Percentiles rank a stretch among this genome's conserved stretches.
These are phyloP conservation scores for Odontamblyopus lacepedii DNA, from an alignment of 2,797 vertebrate species.

Conservation along the genomic window DNA sequence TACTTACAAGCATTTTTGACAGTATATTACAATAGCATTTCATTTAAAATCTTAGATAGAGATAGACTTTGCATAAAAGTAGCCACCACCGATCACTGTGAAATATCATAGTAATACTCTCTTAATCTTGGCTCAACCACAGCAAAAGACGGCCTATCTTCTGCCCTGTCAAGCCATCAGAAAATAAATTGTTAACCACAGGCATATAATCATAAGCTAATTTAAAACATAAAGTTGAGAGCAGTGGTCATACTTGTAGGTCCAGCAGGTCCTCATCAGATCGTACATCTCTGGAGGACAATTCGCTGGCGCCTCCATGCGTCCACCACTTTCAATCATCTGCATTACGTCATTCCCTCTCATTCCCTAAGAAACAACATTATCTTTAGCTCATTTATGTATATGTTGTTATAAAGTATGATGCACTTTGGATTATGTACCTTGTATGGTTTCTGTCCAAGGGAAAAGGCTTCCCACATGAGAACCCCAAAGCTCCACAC, in stretches of 20 bases:
- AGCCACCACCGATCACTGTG: slow-evolving; percentile 51
- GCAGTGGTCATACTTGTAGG: slow-evolving; percentile 84
- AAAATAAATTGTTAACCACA: background rate
- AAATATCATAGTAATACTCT: slow-evolving; percentile 90
- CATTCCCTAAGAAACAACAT: slow-evolving; percentile 83
- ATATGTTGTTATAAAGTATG: too few species aligned
- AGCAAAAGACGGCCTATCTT: slow-evolving; percentile 85
- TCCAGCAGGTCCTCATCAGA: slow-evolving; percentile 94
- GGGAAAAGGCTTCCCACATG: slow-evolving; percentile 97
- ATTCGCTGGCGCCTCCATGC: slow-evolving; percentile 83
- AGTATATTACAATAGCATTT: slow-evolving; percentile 24
- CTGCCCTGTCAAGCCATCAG: slow-evolving; percentile 71
- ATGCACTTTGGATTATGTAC: slow-evolving; percentile 58
- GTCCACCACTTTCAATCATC: slow-evolving; percentile 88
- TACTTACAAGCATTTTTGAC: slow-evolving; percentile 10
- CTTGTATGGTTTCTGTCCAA: slow-evolving; percentile 93
- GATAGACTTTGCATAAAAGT: slow-evolving; percentile 32
- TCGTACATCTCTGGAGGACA: slow-evolving; percentile 89
- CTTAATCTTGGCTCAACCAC: slow-evolving; percentile 87
- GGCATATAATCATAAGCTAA: background rate
- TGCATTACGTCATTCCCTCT: slow-evolving; percentile 91
- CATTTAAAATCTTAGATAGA: background rate
- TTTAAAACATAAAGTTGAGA: background rate
- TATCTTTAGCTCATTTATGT: background rate
- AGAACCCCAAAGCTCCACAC: slow-evolving; percentile 98